Evolutionary conservation across 2,888 invertebrate genomes (phyloP), one percentile per base, ranked within the genome.

Genomic region (Ectemnius continuus): DNA sequence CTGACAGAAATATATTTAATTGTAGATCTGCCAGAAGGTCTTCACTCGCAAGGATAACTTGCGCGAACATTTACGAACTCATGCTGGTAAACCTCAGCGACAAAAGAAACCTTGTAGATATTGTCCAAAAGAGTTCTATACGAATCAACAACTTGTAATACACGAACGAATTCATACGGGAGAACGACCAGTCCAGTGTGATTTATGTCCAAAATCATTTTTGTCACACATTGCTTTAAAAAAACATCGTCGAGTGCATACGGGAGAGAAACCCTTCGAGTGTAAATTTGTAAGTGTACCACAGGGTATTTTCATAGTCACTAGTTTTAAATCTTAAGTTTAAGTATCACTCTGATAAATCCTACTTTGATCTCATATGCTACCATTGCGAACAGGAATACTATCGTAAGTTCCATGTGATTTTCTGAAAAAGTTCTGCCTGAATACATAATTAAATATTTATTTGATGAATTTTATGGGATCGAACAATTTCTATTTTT

Each of bases 161-260:
- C 95, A 95, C 80, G 92, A 93, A 69, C 92, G 95, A 57, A 94
- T 94, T 13, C 95, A 95, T 87, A 95, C 94, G 68, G 94, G 94
- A 91, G 92, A 93, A 75, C 87, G 90, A 76, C 95, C 95, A 4
- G 95, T 94, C 84, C 92, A 93, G 76, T 96, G 96, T 88, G 94
- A 96, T 86, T 90, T 94, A 75, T 96, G 96, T 85, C 93, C 94
- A 0, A 95, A 95, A 88, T 92, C 93, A 70, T 96, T 96, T 82
- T 94, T 95, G 23, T 95, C 96, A 0, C 93, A 95, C 81, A 94
- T 95, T 23, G 95, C 96, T 0, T 93, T 96, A 90, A 94, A 95
- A 83, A 96, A 96, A 87, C 96, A 96, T 90, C 80, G 92, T 84
- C 78, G 93, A 13, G 88, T 90, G 56, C 91, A 93, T 76, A 93